A percentile compares a stretch with the other conserved stretches of the same genome.
Evolutionary conservation across 2,888 invertebrate genomes (phyloP).

Genomic region (Caenorhabditis imperialis): DNA sequence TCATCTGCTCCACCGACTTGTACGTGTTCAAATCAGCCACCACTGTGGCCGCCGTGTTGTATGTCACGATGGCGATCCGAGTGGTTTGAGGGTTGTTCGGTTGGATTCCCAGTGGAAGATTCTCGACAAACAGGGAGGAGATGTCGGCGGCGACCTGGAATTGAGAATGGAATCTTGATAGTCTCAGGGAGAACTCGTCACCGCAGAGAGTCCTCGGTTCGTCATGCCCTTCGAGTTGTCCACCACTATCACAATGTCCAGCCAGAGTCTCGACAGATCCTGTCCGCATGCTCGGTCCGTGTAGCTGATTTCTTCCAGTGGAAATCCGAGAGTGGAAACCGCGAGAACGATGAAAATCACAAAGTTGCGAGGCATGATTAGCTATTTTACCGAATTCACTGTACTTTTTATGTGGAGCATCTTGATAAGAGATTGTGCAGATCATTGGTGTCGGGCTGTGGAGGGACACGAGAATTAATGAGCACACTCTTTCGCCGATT

Average conservation of each 20-base stretch:
- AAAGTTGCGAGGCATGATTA: no score
- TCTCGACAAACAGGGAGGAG: not conserved
- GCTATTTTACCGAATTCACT: no score
- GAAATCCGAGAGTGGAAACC: no score
- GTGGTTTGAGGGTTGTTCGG: slow-evolving; percentile 7
- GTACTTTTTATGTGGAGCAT: no score
- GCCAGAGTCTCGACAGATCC: slow-evolving; percentile 12
- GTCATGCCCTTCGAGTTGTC: slow-evolving; percentile 26
- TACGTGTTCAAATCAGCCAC: slow-evolving; percentile 14
- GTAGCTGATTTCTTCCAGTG: no score
- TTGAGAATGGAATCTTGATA: no score
- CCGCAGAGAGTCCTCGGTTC: not conserved
- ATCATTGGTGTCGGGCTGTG: no score
- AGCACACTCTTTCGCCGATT: no score
- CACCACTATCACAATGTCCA: slow-evolving; percentile 18
- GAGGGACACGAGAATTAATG: no score
- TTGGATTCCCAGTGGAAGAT: not conserved
- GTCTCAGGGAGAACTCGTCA: not conserved
- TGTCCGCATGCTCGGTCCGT: slow-evolving; percentile 1
- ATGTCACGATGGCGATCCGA: slow-evolving; percentile 27
- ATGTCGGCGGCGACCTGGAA: slow-evolving; percentile 6
- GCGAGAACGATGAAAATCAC: no score
- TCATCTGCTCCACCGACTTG: slow-evolving; percentile 13
- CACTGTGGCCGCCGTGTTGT: not conserved
- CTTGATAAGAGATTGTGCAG: no score